Evolutionary conservation across 1,140 invertebrate species (phyloP), one percentile per base, ranked within the genome.

Genomic region (Eciton burchellii): DNA sequence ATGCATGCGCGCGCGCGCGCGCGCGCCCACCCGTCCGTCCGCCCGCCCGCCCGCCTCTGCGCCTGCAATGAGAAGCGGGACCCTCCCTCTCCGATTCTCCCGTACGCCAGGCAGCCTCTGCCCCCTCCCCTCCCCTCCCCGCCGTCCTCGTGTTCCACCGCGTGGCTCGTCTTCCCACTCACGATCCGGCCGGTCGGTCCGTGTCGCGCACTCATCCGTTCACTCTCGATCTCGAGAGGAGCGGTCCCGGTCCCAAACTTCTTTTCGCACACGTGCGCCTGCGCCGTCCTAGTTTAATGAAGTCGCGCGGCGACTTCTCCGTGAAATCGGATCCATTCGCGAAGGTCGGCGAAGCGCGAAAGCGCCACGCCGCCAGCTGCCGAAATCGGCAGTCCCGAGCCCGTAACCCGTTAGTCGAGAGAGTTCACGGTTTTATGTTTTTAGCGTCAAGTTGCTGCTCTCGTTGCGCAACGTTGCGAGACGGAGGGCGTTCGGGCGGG

Each of bases 161-260:
- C 19, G 16, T 85, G 11, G 41, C 8, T 56, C 54, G 14, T 73
- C 68, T 77, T 62, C 68, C 77, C 62, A 85, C 74, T 86, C 79
- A 60, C 81, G 81, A 83, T 45, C 52, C 81, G 49, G 59, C 52
- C 81, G 49, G 59, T 84, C 79, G 73, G 86, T 86, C 86, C 84
- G 68, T 86, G 63, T 82, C 79, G 56, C 83, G 62, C 82, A 72
- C 84, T 82, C 84, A 79, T 85, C 85, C 79, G 77, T 88, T 89
- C 89, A 91, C 87, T 92, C 90, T 89, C 90, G 89, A 92, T 91
- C 90, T 91, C 89, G 73, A 79, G 74, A 89, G 73, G 74, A 90
- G 84, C 76, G 65, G 41, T n/a, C 41, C 72, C 6, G 35, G 82
- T 84, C 77, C 65, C 81, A 73, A 82, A 62, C 62, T 71, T 63